Conservation (phyloP, 2,888 invertebrate species). For the Tryphoninae sp. region DNA sequence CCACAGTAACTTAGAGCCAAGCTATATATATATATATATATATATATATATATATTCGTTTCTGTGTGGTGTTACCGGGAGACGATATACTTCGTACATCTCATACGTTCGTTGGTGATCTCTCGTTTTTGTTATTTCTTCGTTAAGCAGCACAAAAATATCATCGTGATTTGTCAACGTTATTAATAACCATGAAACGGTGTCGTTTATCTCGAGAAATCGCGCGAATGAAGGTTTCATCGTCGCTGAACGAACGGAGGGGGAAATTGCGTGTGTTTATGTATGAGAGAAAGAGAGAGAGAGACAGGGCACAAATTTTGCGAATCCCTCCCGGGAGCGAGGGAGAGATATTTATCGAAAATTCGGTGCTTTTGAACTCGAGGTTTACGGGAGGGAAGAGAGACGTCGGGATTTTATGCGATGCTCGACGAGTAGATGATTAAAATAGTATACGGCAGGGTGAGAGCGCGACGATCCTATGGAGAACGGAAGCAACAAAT, state of each 20-base stretch:
- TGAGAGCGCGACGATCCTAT: slow-evolving; percentile 72
- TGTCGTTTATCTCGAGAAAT: slow-evolving; percentile 50
- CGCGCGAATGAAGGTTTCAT: slow-evolving; percentile 33
- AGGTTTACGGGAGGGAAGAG: slow-evolving; percentile 52
- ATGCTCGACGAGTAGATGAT: slow-evolving; percentile 53
- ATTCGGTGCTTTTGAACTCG: slow-evolving; percentile 71
- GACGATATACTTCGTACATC: background rate
- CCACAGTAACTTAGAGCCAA: too few species aligned
- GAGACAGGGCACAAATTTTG: background rate
- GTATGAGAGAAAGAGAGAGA: background rate
- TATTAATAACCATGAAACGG: slow-evolving; percentile 68
- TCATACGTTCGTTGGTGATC: background rate
- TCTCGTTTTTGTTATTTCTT: background rate
- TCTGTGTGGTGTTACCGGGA: too few species aligned
- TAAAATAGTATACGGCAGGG: slow-evolving; percentile 57
- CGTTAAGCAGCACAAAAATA: slow-evolving; percentile 67
- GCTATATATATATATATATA: slow-evolving; percentile 3
- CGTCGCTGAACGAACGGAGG: slow-evolving; percentile 27
- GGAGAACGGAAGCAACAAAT: slow-evolving; percentile 81
- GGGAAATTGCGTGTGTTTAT: background rate
- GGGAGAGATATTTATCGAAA: slow-evolving; percentile 64
- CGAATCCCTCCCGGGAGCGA: background rate
- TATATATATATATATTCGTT: too few species aligned
- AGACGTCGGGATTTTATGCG: slow-evolving; percentile 52
- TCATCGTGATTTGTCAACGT: slow-evolving; percentile 72